These are phyloP conservation scores for Actinemys pallida DNA, from an alignment of 2,113 vertebrate genomes.

Conservation along the genomic window DNA sequence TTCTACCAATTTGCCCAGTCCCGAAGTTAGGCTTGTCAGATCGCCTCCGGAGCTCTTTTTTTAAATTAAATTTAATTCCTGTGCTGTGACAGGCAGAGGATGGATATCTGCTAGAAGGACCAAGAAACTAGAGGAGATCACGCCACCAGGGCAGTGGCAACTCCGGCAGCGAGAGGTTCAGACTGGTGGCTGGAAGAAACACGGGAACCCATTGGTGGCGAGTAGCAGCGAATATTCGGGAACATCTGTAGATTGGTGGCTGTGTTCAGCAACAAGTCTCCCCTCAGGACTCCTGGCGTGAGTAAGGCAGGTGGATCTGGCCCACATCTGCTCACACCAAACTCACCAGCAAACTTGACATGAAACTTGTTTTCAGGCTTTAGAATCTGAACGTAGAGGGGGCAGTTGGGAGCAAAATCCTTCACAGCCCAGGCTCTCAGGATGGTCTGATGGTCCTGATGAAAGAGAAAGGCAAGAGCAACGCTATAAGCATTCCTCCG, in stretches of 20 bases:
- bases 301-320: background rate
- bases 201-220: background rate
- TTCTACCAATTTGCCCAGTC: no score
- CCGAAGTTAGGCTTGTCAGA: no score
- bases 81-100: background rate
- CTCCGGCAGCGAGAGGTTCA: background rate
- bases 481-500: rapidly evolving
- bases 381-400: conserved; percentile 88
- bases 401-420: conserved; percentile 88
- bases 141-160: background rate
- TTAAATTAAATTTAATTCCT: background rate
- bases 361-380: conserved; percentile 91
- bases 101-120: background rate
- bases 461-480: background rate
- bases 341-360: conserved; percentile 87
- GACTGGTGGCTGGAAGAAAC: background rate
- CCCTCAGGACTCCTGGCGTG: background rate
- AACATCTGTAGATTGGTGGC: background rate
- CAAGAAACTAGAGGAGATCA: background rate
- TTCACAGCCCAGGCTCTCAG: conserved; percentile 90
- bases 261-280: background rate
- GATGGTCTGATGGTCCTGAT: conserved; percentile 89
- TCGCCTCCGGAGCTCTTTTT: no score
- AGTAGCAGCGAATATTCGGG: background rate
- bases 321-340: background rate